Conservation (phyloP, 2,113 vertebrate genomes). For the Enhydra lutris region DNA sequence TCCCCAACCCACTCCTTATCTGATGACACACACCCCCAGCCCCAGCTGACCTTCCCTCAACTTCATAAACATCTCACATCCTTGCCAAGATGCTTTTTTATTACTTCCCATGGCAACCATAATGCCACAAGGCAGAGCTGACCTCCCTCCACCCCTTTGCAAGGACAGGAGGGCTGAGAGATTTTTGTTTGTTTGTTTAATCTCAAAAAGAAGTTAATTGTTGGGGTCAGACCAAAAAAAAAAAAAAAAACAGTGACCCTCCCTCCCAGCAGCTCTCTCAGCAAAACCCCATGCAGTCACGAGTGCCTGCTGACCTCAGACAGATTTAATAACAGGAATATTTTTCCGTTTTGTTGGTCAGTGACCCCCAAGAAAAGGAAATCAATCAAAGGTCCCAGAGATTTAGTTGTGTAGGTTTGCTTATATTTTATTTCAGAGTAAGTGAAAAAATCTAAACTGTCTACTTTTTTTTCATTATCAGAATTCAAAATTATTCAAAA, state of each 20-base stretch:
- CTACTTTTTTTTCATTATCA: not conserved
- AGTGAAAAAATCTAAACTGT: not conserved
- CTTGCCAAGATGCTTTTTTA: not conserved
- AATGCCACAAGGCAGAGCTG: not conserved
- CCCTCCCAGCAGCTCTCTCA: not conserved
- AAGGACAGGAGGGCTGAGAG: not conserved
- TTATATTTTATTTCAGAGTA: not conserved
- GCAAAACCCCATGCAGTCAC: not conserved
- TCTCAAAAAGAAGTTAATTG: conserved; percentile 35
- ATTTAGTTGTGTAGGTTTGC: not conserved
- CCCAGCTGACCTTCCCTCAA: not conserved
- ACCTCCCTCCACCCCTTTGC: not conserved
- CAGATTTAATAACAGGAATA: too few relatives aligned
- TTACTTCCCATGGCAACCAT: not conserved
- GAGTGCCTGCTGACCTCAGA: not conserved
- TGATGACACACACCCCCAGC: not conserved
- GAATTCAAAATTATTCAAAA: not conserved
- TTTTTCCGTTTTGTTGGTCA: not conserved
- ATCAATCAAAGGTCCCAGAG: not conserved
- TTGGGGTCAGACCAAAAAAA: not conserved
- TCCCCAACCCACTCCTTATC: too few relatives aligned
- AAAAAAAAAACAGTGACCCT: not conserved
- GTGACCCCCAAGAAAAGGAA: not conserved
- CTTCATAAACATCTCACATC: not conserved
- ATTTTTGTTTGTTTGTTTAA: not conserved